A percentile compares a stretch with the other conserved stretches of the same genome.
Evolutionary conservation across 2,113 vertebrate species (phyloP).

Genomic region (Elanus axillaris): DNA sequence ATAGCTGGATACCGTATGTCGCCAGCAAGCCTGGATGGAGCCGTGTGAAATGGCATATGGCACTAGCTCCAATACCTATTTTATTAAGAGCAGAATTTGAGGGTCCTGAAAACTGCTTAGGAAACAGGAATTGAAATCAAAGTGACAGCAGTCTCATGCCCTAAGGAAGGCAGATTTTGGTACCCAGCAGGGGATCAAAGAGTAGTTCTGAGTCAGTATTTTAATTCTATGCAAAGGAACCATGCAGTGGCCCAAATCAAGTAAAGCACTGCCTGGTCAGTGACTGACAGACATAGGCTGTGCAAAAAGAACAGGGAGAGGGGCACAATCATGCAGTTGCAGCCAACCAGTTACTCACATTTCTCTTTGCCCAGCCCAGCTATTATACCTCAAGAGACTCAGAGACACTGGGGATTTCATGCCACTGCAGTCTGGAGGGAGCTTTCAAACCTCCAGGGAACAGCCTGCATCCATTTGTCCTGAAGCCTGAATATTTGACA

Average conservation of each 20-base stretch:
- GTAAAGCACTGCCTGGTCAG: neutral
- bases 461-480: neutral
- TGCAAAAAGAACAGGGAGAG: neutral
- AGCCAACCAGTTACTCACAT: neutral
- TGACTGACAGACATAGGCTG: neutral
- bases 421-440: neutral
- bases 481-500: neutral
- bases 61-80: neutral
- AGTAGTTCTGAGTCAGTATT: neutral
- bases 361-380: neutral
- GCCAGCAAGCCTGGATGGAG: too few relatives aligned
- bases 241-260: neutral
- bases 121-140: conserved; percentile 8
- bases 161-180: neutral
- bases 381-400: neutral
- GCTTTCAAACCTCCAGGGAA: neutral
- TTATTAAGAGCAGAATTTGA: neutral
- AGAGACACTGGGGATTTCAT: neutral
- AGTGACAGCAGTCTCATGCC: neutral
- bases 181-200: neutral
- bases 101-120: neutral
- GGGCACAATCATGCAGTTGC: neutral
- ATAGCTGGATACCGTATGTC: too few relatives aligned
- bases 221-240: neutral
- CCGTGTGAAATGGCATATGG: neutral